These are phyloP conservation scores for Plebejus melissa DNA, from an alignment of 2,888 invertebrate species.

Conservation along the genomic window DNA sequence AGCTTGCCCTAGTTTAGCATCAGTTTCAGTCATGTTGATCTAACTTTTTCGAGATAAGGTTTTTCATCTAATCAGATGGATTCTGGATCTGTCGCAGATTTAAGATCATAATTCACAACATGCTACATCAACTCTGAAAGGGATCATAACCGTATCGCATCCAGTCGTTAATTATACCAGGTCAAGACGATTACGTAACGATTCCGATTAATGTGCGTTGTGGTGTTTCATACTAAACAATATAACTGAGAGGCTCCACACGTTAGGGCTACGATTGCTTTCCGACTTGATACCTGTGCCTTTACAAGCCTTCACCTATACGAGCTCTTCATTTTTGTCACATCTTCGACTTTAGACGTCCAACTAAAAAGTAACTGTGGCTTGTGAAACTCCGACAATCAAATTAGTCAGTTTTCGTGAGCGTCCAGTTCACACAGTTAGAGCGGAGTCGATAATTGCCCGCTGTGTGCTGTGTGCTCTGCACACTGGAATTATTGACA, in stretches of 20 bases:
- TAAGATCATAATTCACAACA: too few species aligned
- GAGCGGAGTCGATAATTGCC: constrained; percentile 54
- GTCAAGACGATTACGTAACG: not conserved
- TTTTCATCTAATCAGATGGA: too few species aligned
- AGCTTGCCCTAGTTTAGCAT: not conserved
- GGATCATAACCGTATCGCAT: too few species aligned
- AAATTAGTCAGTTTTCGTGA: constrained; percentile 64
- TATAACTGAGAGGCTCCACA: not conserved
- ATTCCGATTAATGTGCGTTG: not conserved
- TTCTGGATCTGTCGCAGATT: too few species aligned
- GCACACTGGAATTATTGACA: constrained; percentile 39
- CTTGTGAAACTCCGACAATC: constrained; percentile 59
- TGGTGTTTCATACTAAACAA: too few species aligned
- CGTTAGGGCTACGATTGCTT: not conserved
- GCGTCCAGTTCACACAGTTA: constrained; percentile 56
- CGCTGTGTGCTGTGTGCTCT: constrained; percentile 28
- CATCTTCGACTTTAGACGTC: constrained; percentile 30
- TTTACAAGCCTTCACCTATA: not conserved
- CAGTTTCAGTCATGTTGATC: not conserved
- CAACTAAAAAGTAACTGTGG: constrained; percentile 43
- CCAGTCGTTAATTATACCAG: too few species aligned
- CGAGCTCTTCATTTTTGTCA: not conserved
- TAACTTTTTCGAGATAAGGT: not conserved
- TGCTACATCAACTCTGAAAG: too few species aligned
- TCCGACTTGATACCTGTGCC: not conserved